Base-by-base conservation (phyloP, 2,113 vertebrate genomes). In the Stigmatopora nigra region DNA sequence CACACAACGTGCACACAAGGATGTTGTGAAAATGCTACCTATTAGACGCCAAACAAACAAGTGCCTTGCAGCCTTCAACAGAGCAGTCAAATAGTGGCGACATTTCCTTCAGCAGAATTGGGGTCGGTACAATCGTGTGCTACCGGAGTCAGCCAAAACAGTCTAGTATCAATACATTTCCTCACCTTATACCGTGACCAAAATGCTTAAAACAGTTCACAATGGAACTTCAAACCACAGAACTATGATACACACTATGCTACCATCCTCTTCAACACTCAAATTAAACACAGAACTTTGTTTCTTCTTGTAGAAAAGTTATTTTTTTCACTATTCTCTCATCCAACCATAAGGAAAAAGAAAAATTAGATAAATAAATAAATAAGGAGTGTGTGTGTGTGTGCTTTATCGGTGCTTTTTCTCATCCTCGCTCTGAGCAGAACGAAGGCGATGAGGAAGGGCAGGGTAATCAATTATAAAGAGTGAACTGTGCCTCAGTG, bases 401-500 rank as follows among this genome's bases (percentile, higher is more conserved):
- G 60, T 55, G 63, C 64, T 63, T 69, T 81, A 77, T 75, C 70
- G 73, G 70, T 73, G 62, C 63, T 69, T 63, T 60, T 60, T 63
- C 56, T 78, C 82, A 63, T 63, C 67, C 17, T 73, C 75, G 73
- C 73, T 71, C 63, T 64, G 64, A 84, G 77, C 79, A 73, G 76
- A 86, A 77, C 61, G 55, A 68, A 83, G 76, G 60, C 75, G 82
- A 85, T 81, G 78, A 69, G 67, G 71, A 77, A 63, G 79, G 73
- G 80, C 75, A 75, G 80, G 80, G 84, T 84, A 85, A 88, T 88
- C 85, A 87, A 87, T 88, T 88, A 88, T 76, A 80, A 84, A 85
- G 82, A 83, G 84, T 87, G 84, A 86, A 79, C 81, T 82, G 71
- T 73, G 76, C 69, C 77, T 82, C 82, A 74, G 77, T 81, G 81